Evolutionary conservation across 2,888 invertebrate genomes (phyloP).

Genomic region (Troides aeacus): DNA sequence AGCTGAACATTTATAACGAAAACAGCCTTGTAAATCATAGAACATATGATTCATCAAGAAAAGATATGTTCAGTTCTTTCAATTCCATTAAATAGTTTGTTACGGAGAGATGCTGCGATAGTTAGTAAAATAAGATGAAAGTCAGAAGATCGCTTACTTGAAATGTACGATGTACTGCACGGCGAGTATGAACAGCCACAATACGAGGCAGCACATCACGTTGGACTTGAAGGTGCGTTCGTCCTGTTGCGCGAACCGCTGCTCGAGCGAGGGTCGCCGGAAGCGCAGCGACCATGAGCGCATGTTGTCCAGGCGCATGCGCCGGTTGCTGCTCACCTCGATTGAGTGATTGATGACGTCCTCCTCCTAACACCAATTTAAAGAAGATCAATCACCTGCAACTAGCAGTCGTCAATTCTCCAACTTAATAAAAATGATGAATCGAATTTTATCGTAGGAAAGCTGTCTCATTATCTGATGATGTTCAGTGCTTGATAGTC

Average conservation of each 20-base stretch:
- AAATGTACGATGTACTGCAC: constrained; percentile 88
- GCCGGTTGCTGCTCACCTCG: constrained; percentile 93
- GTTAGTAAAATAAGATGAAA: too few species aligned
- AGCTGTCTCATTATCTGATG: too few species aligned
- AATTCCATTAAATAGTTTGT: too few species aligned
- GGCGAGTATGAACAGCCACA: constrained; percentile 92
- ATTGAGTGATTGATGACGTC: constrained; percentile 91
- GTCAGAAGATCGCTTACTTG: constrained; percentile 64
- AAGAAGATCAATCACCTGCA: too few species aligned
- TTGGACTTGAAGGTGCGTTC: constrained; percentile 98
- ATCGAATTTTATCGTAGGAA: too few species aligned
- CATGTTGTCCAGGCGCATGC: constrained; percentile 93
- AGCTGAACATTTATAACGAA: constrained; percentile 56
- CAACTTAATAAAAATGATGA: background rate
- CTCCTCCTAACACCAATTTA: constrained; percentile 79
- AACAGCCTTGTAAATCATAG: too few species aligned
- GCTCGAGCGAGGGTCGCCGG: constrained; percentile 88
- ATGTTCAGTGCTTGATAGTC: too few species aligned
- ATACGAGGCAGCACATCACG: constrained; percentile 93
- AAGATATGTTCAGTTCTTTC: too few species aligned
- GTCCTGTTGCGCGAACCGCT: constrained; percentile 90
- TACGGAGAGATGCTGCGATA: too few species aligned
- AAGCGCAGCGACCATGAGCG: constrained; percentile 93
- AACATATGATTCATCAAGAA: too few species aligned
- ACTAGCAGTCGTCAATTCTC: background rate